Conservation (phyloP, 2,888 invertebrate species). For the Pheosia gnoma region DNA sequence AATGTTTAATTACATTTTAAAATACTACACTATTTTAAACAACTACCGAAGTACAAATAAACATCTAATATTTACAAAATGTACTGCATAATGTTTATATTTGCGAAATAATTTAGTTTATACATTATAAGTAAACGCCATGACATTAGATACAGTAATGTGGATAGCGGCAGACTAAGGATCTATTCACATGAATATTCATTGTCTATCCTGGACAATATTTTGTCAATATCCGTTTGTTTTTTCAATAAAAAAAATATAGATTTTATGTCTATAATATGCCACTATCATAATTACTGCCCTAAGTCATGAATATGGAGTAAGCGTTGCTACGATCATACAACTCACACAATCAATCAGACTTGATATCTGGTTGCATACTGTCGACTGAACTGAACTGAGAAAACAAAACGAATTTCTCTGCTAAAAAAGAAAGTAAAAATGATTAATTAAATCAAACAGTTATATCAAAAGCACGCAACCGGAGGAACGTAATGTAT, state of each 20-base stretch:
- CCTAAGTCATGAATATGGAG: constrained; percentile 21
- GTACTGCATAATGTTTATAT: constrained; percentile 64
- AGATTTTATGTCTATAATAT: no score
- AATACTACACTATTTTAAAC: constrained; percentile 35
- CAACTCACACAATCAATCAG: constrained; percentile 47
- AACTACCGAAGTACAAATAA: constrained; percentile 46
- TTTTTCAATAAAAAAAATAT: no score
- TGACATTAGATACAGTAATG: not conserved
- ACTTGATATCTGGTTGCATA: constrained; percentile 51
- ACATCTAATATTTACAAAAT: constrained; percentile 73
- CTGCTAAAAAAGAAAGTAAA: not conserved
- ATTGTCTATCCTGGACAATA: no score
- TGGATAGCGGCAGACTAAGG: not conserved
- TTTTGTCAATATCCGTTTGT: not conserved
- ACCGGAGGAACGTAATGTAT: constrained; percentile 29
- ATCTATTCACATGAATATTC: no score
- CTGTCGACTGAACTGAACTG: constrained; percentile 41
- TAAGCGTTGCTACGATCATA: constrained; percentile 30
- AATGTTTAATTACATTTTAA: constrained; percentile 32
- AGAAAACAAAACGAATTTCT: not conserved
- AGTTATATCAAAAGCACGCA: constrained; percentile 42
- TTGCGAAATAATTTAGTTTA: constrained; percentile 78
- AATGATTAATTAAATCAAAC: constrained; percentile 11
- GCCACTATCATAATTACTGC: not conserved
- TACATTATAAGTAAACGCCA: constrained; percentile 30